These are phyloP conservation scores for Esox lucius DNA, from an alignment of 2,797 vertebrate species.

Conservation along the genomic window DNA sequence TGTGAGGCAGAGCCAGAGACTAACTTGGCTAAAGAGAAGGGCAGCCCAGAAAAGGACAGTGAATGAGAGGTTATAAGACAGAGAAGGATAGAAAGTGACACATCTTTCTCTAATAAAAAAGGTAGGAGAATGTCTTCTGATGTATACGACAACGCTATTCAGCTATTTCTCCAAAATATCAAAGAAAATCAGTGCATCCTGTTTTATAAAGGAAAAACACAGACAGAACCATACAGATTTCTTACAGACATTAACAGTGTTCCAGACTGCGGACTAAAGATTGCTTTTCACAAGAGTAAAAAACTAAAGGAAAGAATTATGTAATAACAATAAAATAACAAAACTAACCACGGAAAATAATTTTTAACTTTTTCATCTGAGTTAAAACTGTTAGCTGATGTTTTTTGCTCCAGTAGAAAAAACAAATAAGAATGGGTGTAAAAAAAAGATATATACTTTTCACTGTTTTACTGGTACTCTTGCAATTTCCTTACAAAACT, in stretches of 20 bases:
- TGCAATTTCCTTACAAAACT: background rate
- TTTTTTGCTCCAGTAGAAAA: background rate
- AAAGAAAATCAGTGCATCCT: constrained; percentile 31
- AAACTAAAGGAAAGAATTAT: background rate
- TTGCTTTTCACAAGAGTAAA: background rate
- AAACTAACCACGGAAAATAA: background rate
- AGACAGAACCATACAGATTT: constrained; percentile 21
- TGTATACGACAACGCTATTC: constrained; percentile 46
- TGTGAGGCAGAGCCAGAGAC: constrained; percentile 82
- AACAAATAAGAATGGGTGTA: background rate
- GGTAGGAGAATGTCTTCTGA: constrained; percentile 68
- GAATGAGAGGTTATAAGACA: constrained; percentile 44
- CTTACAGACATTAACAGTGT: constrained; percentile 15
- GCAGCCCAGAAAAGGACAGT: constrained; percentile 39
- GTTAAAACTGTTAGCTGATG: background rate
- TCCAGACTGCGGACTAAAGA: background rate
- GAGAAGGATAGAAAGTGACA: constrained; percentile 23
- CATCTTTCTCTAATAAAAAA: constrained; percentile 71
- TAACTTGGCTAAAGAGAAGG: constrained; percentile 59
- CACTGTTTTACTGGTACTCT: background rate
- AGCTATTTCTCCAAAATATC: constrained; percentile 53
- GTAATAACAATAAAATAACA: background rate
- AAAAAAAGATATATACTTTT: background rate
- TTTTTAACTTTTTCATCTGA: background rate
- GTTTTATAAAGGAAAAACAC: constrained; percentile 20